These are phyloP conservation scores for Dipodomys merriami DNA, from an alignment of 2,113 vertebrate genomes.

Conservation along the genomic window DNA sequence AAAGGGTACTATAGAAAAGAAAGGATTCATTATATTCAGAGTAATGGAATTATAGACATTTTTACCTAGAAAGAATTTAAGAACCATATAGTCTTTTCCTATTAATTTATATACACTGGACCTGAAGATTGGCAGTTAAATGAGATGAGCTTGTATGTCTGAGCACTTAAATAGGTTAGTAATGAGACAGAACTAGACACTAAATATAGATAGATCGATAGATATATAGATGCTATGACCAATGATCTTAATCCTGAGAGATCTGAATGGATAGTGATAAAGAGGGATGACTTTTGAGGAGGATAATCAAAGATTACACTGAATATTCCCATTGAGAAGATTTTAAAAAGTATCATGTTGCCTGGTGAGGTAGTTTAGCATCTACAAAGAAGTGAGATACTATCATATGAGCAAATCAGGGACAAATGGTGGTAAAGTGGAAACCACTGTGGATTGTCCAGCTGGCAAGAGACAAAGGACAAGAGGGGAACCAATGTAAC, in stretches of 20 bases:
- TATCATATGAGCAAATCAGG: background rate
- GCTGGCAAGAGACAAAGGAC: too few species aligned
- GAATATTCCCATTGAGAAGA: background rate
- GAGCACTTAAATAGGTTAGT: background rate
- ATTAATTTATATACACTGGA: constrained; percentile 28
- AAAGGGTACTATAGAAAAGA: background rate
- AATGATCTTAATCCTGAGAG: background rate
- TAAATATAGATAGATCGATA: background rate
- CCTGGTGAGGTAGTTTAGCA: background rate
- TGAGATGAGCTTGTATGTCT: background rate
- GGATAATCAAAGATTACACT: background rate
- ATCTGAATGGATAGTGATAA: background rate
- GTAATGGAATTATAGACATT: background rate
- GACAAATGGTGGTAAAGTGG: background rate
- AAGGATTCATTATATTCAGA: background rate
- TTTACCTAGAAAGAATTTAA: constrained; percentile 61
- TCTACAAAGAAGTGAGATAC: background rate
- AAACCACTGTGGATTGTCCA: background rate
- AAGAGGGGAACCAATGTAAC: too few species aligned
- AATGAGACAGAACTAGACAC: background rate
- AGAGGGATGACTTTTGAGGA: background rate
- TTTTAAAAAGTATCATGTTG: background rate
- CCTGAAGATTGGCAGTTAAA: background rate
- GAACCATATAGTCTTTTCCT: background rate
- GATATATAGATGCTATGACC: background rate